Evolutionary conservation across 2,113 vertebrate genomes (phyloP), one percentile per base, ranked within the genome.

Genomic region (Trichomycterus rosablanca): DNA sequence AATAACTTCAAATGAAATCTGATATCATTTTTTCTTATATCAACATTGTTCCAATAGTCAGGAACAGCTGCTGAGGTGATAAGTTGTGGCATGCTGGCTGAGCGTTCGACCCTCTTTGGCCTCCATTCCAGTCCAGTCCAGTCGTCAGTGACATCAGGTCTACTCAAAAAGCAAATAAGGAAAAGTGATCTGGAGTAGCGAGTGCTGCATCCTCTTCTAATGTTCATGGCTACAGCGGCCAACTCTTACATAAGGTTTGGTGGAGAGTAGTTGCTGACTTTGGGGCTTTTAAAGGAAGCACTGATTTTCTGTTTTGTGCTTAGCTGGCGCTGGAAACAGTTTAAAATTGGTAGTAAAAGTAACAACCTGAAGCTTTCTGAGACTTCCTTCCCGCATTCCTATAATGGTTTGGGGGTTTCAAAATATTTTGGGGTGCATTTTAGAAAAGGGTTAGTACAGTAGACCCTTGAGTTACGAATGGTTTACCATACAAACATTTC

Each of bases 111-210:
- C 50, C 4, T 19, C 8, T 56, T 46, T 64, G 43, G 32, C 24
- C 16, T 54, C 35, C 20, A 18, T 24, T 51, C 59, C 26, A 14
- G 16, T 54, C 35, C 20, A 18, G 35, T 51, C 59, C 26, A 14
- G 37, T 16, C 2, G 56, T 30, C 70, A 71, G 60, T 83, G 74
- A 76, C 78, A 76, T 80, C 63, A 77, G 63, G 50, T 51, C 66
- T 66, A 53, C 60, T 71, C 76, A 84, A 84, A 82, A 86, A 81
- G 76, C 73, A 63, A 74, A 79, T 34, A 65, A 58, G 75, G 30
- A 70, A 59, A 75, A 23, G 70, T 74, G 63, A 66, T 74, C 68
- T 61, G 75, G 85, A 81, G 82, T 85, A 74, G 72, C 73, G 70
- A 67, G 62, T 37, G 52, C 69, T 52, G 58, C 39, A 11, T 34